Percentiles rank a stretch among this genome's conserved stretches.
These are phyloP conservation scores for Dunckerocampus dactyliophorus DNA, from an alignment of 2,113 vertebrate genomes.

Conservation along the genomic window DNA sequence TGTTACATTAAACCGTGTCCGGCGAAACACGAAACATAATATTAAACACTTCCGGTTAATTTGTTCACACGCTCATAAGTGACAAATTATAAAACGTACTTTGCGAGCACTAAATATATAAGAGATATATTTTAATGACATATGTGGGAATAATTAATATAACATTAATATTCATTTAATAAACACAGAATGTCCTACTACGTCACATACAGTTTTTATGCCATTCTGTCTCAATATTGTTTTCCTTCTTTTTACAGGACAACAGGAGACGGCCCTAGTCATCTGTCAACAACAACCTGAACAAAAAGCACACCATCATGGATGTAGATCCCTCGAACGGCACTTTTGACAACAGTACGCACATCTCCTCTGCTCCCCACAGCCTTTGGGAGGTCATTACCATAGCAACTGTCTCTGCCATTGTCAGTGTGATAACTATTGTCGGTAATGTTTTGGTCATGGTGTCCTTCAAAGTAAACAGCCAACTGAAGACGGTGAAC, in stretches of 20 bases:
- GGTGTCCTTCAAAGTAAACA: constrained; percentile 97
- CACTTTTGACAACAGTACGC: constrained; percentile 74
- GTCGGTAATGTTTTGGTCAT: constrained; percentile 95
- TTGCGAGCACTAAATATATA: too few relatives aligned
- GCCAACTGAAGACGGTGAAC: constrained; percentile 97
- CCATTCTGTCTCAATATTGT: not conserved
- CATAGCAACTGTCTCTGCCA: constrained; percentile 86
- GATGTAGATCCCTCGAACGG: constrained; percentile 75
- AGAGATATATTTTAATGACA: too few relatives aligned
- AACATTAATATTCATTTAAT: not conserved
- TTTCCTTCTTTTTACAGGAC: constrained; percentile 46
- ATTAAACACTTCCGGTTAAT: constrained; percentile 31
- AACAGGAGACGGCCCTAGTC: constrained; percentile 6
- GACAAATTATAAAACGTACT: too few relatives aligned
- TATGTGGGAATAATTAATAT: not conserved
- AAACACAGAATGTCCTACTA: too few relatives aligned
- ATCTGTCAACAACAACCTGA: constrained; percentile 17
- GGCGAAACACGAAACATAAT: not conserved
- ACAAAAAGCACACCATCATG: constrained; percentile 63
- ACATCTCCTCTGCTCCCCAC: constrained; percentile 66
- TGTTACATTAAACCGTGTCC: constrained; percentile 49
- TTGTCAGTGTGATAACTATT: constrained; percentile 90
- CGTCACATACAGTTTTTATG: too few relatives aligned
- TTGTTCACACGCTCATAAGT: not conserved
- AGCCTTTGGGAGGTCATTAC: constrained; percentile 87